These are phyloP conservation scores for Probosciger aterrimus DNA, from an alignment of 2,113 vertebrate species.

Conservation along the genomic window DNA sequence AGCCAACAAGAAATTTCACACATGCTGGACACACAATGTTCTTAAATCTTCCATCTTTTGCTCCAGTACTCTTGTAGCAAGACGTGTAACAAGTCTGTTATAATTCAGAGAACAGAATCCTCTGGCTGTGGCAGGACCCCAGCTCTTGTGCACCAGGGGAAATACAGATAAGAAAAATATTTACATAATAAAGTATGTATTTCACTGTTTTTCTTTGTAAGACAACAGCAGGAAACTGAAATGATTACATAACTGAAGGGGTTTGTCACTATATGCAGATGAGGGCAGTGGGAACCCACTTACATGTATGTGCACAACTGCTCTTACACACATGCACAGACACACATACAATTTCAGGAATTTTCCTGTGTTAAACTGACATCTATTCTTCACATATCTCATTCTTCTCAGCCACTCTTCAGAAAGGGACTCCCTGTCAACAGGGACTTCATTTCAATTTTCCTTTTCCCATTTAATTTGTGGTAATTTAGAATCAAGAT, in stretches of 20 bases:
- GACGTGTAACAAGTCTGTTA: not conserved
- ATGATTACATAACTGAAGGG: not conserved
- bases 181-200: not conserved
- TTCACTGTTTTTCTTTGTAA: not conserved
- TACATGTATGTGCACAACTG: not conserved
- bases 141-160: not conserved
- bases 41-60: not conserved
- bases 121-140: not conserved
- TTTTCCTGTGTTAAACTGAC: not conserved
- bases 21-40: accelerated
- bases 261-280: not conserved
- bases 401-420: not conserved
- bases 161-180: not conserved
- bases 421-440: not conserved
- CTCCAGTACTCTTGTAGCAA: not conserved
- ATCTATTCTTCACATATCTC: not conserved
- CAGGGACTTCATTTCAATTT: not conserved
- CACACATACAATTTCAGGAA: not conserved
- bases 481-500: not conserved
- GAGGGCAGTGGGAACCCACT: not conserved
- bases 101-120: not conserved
- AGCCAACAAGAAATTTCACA: not conserved
- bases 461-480: not conserved
- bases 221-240: not conserved
- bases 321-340: not conserved